Conservation (phyloP, 2,797 vertebrate species). For the Remorina albescens region DNA sequence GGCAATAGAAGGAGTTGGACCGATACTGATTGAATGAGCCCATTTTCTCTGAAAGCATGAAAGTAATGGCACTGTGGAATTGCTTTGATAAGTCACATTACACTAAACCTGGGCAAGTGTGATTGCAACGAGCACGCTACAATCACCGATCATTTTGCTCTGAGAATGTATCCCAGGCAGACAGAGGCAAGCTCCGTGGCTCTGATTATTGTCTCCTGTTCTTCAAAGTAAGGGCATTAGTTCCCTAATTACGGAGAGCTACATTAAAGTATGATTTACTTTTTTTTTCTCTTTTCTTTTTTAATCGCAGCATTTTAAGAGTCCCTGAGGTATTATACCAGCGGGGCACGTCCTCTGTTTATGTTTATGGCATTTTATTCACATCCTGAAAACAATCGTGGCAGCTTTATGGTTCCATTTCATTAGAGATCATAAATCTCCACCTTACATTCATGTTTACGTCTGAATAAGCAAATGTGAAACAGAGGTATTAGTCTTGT, state of each 20-base stretch:
- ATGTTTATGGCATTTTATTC: constrained; percentile 67
- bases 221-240: constrained; percentile 75
- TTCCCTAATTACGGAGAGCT: constrained; percentile 71
- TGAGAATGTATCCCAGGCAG: constrained; percentile 56
- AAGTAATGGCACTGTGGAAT: constrained; percentile 78
- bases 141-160: constrained; percentile 75
- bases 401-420: constrained; percentile 62
- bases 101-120: constrained; percentile 55
- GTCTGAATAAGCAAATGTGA: constrained; percentile 37
- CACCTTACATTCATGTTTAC: constrained; percentile 51
- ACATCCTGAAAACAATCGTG: constrained; percentile 49
- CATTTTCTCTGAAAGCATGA: constrained; percentile 68
- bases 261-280: constrained; percentile 60
- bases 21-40: constrained; percentile 69
- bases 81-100: constrained; percentile 73
- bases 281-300: constrained; percentile 28
- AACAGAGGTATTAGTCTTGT: constrained; percentile 23
- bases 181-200: constrained; percentile 63
- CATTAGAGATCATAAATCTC: constrained; percentile 60
- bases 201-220: constrained; percentile 72
- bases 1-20: constrained; percentile 51
- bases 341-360: constrained; percentile 43
- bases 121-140: constrained; percentile 63
- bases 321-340: constrained; percentile 70
- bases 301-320: constrained; percentile 63